phyloP scores from a whole-genome alignment of 2,888 invertebrate genomes.

The Euplexia lucipara region DNA sequence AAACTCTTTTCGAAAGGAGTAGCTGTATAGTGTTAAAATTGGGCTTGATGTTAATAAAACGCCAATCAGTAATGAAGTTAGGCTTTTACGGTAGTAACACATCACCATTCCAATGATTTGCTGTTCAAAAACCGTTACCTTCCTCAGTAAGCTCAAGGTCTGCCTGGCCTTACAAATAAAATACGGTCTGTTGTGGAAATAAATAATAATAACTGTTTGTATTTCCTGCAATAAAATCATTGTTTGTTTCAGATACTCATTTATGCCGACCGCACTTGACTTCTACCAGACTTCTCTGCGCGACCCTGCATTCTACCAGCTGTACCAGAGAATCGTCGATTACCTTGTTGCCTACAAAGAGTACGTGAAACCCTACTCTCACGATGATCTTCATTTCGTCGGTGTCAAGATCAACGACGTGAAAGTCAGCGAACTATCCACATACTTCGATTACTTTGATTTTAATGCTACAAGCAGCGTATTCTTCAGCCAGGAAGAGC shows the following conservation, averaged over 20 bases:
- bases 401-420: slow-evolving; percentile 92
- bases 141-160: too few species aligned
- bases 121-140: not conserved
- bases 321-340: slow-evolving; percentile 91
- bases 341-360: slow-evolving; percentile 92
- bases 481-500: slow-evolving; percentile 75
- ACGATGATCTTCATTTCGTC: slow-evolving; percentile 89
- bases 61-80: too few species aligned
- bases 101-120: not conserved
- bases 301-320: slow-evolving; percentile 94
- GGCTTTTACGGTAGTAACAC: not conserved
- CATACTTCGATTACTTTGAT: slow-evolving; percentile 93
- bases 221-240: not conserved
- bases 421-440: slow-evolving; percentile 91
- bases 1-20: not conserved
- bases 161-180: not conserved
- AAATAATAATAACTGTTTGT: too few species aligned
- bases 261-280: slow-evolving; percentile 91
- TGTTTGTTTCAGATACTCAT: slow-evolving; percentile 74
- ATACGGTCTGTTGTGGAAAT: not conserved
- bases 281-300: slow-evolving; percentile 92
- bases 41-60: not conserved
- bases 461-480: slow-evolving; percentile 91
- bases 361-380: slow-evolving; percentile 90
- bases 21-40: too few species aligned